Evolutionary conservation across 2,888 invertebrate species (phyloP).

Genomic region (Aphodius sticticus): DNA sequence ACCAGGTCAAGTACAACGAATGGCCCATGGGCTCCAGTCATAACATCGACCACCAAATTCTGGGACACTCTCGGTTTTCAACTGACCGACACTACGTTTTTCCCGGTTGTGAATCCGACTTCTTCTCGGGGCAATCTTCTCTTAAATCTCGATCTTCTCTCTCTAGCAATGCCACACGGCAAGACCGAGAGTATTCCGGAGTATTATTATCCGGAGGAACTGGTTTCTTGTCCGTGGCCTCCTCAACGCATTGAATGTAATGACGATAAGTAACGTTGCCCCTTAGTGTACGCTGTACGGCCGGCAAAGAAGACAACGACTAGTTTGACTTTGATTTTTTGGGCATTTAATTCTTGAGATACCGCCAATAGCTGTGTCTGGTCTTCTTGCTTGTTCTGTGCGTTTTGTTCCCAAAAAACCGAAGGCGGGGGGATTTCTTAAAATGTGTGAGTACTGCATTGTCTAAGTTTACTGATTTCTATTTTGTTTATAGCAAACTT

Average conservation of each 20-base stretch:
- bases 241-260: constrained; percentile 11
- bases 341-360: neutral
- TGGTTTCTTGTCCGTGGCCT: constrained; percentile 14
- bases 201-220: neutral
- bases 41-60: constrained; percentile 8
- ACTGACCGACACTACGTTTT: neutral
- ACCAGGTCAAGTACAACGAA: neutral
- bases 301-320: neutral
- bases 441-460: constrained; percentile 15
- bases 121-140: constrained; percentile 11
- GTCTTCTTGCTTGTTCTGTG: constrained; percentile 9
- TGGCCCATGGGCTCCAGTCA: constrained; percentile 14
- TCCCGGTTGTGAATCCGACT: constrained; percentile 18
- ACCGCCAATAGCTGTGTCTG: neutral
- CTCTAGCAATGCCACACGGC: constrained; percentile 5
- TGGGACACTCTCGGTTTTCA: constrained; percentile 19
- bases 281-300: neutral
- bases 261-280: constrained; percentile 15
- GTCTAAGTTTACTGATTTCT: neutral
- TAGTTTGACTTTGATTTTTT: neutral
- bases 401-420: neutral
- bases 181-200: neutral
- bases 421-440: neutral
- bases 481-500: too few relatives aligned
- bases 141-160: constrained; percentile 8